Percentiles rank a stretch among this genome's conserved stretches.
Evolutionary conservation across 2,113 vertebrate genomes (phyloP).

Genomic region (Falco punctatus): DNA sequence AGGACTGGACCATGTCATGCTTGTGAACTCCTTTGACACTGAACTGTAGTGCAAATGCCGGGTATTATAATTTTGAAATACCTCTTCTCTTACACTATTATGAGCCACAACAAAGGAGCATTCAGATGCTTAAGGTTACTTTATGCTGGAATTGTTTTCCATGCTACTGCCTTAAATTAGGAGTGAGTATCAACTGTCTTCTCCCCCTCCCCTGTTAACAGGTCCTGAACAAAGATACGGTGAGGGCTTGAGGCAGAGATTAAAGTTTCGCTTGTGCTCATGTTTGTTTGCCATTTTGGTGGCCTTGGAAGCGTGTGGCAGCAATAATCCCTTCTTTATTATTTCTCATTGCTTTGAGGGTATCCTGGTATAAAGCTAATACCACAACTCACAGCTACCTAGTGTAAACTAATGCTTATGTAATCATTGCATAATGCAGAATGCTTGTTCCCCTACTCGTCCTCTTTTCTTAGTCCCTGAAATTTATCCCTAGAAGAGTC

Average conservation of each 20-base stretch:
- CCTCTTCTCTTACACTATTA: not conserved
- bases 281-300: slow-evolving; percentile 32
- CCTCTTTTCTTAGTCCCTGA: slow-evolving; percentile 58
- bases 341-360: slow-evolving; percentile 8
- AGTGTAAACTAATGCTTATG: slow-evolving; percentile 66
- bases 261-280: not conserved
- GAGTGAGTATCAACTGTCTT: not conserved
- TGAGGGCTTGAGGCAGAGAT: not conserved
- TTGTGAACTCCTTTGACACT: not conserved
- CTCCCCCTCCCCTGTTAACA: not conserved
- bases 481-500: slow-evolving; percentile 44
- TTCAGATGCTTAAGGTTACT: not conserved
- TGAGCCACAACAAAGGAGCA: not conserved
- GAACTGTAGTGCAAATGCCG: not conserved
- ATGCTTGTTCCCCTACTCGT: slow-evolving; percentile 30
- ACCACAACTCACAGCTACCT: slow-evolving; percentile 53
- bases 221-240: not conserved
- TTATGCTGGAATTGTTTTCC: not conserved
- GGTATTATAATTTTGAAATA: not conserved
- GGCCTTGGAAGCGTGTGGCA: slow-evolving; percentile 3
- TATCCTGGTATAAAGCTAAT: slow-evolving; percentile 42
- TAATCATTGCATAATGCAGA: slow-evolving; percentile 70
- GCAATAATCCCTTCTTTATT: slow-evolving; percentile 41
- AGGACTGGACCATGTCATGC: fast-evolving
- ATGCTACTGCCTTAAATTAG: not conserved